phyloP scores from a whole-genome alignment of 2,888 invertebrate species.

The Protophormia terraenovae region DNA sequence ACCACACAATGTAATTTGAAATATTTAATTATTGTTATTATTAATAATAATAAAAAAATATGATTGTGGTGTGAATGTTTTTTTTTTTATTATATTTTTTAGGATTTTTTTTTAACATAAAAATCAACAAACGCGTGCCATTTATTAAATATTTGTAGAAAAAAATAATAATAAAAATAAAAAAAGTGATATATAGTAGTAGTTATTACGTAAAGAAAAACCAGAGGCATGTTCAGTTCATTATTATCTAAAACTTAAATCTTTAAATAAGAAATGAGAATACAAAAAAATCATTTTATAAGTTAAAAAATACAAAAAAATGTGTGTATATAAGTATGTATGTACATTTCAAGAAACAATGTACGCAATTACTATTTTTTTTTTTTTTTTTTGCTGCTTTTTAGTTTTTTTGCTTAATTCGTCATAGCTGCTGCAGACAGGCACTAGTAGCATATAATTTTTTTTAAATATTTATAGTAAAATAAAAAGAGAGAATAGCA shows the following conservation, averaged over 20 bases:
- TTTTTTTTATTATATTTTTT: background rate
- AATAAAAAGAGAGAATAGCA: background rate
- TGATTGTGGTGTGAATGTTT: background rate
- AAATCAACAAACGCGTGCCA: conserved; percentile 12
- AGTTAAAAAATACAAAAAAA: background rate
- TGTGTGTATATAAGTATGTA: background rate
- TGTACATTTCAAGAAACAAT: conserved; percentile 39
- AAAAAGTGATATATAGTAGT: conserved; percentile 6
- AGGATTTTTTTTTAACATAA: background rate
- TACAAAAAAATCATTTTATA: no score
- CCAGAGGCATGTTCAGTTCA: conserved; percentile 5
- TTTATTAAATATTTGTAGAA: background rate
- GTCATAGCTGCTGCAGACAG: conserved; percentile 6
- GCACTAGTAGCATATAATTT: background rate
- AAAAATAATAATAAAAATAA: conserved; percentile 6
- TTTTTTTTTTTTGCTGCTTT: background rate
- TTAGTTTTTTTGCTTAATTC: background rate
- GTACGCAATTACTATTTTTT: conserved; percentile 36
- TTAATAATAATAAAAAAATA: background rate
- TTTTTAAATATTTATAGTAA: background rate
- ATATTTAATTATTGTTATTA: conserved; percentile 14
- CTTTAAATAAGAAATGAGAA: conserved; percentile 38
- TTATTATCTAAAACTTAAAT: conserved; percentile 17
- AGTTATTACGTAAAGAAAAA: conserved; percentile 34
- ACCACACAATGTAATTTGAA: conserved; percentile 27